These are phyloP conservation scores for Epistrophe grossulariae DNA, from an alignment of 2,888 invertebrate species.

Conservation along the genomic window DNA sequence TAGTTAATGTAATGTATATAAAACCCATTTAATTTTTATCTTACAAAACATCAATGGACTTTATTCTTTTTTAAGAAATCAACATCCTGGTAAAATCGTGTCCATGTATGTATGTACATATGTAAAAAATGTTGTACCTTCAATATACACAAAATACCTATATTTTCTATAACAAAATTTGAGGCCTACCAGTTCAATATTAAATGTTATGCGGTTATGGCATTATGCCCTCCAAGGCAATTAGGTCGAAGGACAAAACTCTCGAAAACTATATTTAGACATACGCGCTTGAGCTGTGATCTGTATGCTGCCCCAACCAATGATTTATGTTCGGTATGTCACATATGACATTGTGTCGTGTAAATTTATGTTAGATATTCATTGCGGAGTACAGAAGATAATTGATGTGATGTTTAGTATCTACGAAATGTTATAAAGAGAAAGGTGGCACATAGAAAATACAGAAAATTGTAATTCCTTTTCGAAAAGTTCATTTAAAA, in stretches of 20 bases:
- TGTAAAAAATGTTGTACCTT: neutral
- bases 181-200: neutral
- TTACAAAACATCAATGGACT: too few relatives aligned
- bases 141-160: neutral
- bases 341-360: constrained; percentile 75
- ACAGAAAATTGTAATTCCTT: constrained; percentile 59
- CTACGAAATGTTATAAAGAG: constrained; percentile 66
- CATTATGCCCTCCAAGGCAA: constrained; percentile 60
- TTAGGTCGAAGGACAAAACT: constrained; percentile 71
- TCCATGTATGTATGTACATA: neutral
- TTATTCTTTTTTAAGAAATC: too few relatives aligned
- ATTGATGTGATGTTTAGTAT: constrained; percentile 76
- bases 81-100: neutral
- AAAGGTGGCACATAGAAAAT: constrained; percentile 68
- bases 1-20: too few relatives aligned
- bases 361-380: constrained; percentile 76
- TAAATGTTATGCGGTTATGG: constrained; percentile 28
- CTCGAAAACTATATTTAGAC: constrained; percentile 56
- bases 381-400: constrained; percentile 76
- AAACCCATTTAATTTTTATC: too few relatives aligned
- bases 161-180: constrained; percentile 4
- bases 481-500: constrained; percentile 59
- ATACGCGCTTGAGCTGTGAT: constrained; percentile 47
- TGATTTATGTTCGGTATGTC: constrained; percentile 72
- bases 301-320: constrained; percentile 57